Evolutionary conservation across 2,797 vertebrate species (phyloP).

Genomic region (Channa striata): DNA sequence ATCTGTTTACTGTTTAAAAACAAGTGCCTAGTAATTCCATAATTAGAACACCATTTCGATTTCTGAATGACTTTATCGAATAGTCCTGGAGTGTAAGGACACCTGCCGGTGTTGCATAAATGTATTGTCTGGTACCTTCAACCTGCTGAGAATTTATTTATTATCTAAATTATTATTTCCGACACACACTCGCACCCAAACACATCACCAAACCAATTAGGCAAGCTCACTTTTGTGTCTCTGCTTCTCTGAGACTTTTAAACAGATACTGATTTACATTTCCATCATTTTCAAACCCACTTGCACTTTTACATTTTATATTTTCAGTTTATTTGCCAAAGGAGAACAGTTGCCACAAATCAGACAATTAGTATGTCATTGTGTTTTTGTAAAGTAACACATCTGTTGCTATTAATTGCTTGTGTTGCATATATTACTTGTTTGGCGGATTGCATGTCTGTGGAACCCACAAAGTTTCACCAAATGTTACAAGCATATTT

Average conservation of each 20-base stretch:
- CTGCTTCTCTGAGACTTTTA: constrained; percentile 26
- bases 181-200: constrained; percentile 3
- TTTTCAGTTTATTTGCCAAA: constrained; percentile 44
- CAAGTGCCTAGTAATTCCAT: not conserved
- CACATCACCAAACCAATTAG: constrained; percentile 38
- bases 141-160: constrained; percentile 16
- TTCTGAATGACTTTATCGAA: constrained; percentile 20
- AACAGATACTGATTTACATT: constrained; percentile 41
- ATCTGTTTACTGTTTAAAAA: constrained; percentile 8
- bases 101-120: constrained; percentile 18
- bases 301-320: constrained; percentile 17
- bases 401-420: constrained; percentile 80
- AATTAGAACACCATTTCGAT: constrained; percentile 9
- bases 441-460: constrained; percentile 40
- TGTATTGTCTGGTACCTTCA: constrained; percentile 3
- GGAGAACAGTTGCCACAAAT: constrained; percentile 63
- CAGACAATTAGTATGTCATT: constrained; percentile 48
- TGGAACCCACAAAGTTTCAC: constrained; percentile 40
- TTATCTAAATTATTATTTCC: constrained; percentile 23
- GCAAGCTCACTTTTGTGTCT: constrained; percentile 18
- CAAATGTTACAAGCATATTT: constrained; percentile 75
- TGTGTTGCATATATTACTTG: constrained; percentile 71
- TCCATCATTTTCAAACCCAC: constrained; percentile 10
- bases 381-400: constrained; percentile 64
- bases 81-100: not conserved